Evolutionary conservation across 2,888 invertebrate species (phyloP).

Genomic region (Dendrolimus pini): DNA sequence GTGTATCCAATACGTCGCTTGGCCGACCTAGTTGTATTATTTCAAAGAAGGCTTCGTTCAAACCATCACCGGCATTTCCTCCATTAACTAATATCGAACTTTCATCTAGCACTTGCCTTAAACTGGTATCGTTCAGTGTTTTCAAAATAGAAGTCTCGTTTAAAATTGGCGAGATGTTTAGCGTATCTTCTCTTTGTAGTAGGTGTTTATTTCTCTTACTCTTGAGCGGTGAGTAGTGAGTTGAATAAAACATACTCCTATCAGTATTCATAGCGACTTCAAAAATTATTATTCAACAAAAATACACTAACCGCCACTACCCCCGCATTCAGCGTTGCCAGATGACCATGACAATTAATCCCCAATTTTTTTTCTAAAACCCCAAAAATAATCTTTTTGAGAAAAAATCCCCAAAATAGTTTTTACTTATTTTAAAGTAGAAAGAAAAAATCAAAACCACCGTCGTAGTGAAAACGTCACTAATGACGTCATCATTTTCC

Average conservation of each 20-base stretch:
- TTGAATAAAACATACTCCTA: constrained; percentile 45
- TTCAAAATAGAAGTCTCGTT: constrained; percentile 67
- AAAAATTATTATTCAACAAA: no score
- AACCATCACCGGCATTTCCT: constrained; percentile 45
- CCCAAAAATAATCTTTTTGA: no score
- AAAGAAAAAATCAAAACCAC: no score
- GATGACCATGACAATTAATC: no score
- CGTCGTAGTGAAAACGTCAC: no score
- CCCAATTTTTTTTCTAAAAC: no score
- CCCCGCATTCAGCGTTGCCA: no score
- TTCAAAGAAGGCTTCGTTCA: constrained; percentile 65
- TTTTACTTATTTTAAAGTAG: no score
- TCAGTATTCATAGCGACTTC: constrained; percentile 41
- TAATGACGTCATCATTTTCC: no score
- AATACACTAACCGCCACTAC: no score
- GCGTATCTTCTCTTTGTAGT: constrained; percentile 54
- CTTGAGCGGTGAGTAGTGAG: constrained; percentile 52
- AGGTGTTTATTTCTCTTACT: constrained; percentile 49
- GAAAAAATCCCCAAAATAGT: no score
- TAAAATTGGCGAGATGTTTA: constrained; percentile 62
- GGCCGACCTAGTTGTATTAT: constrained; percentile 60
- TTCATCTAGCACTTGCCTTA: constrained; percentile 62
- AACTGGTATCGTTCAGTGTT: constrained; percentile 63
- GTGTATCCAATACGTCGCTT: constrained; percentile 76
- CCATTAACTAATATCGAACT: constrained; percentile 48